A percentile compares a stretch with the other conserved stretches of the same genome.
phyloP scores from a whole-genome alignment of 2,888 invertebrate species.

The Drosophila melanosoma region DNA sequence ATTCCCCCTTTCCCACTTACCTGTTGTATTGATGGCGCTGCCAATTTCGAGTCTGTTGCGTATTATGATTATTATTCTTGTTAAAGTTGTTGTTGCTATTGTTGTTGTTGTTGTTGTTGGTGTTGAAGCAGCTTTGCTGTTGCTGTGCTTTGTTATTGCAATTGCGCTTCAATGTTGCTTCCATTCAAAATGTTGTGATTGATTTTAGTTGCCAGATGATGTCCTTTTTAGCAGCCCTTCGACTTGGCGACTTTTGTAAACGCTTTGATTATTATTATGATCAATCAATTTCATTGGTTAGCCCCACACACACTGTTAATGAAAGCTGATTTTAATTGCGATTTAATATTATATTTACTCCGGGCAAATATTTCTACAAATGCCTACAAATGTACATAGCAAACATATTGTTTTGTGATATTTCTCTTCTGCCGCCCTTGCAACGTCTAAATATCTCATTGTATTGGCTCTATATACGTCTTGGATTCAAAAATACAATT shows the following conservation, averaged over 20 bases:
- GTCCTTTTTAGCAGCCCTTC: slow-evolving; percentile 1
- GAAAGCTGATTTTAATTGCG: neutral
- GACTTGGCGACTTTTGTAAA: neutral
- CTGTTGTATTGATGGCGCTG: slow-evolving; percentile 47
- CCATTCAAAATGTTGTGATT: slow-evolving; percentile 78
- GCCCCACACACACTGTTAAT: neutral
- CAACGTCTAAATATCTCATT: slow-evolving; percentile 13
- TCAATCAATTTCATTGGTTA: neutral
- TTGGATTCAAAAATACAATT: slow-evolving; percentile 6
- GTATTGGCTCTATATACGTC: neutral
- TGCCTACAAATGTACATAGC: neutral
- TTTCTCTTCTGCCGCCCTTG: neutral
- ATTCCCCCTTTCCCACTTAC: slow-evolving; percentile 16
- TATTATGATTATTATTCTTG: slow-evolving; percentile 11
- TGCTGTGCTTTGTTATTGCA: slow-evolving; percentile 40
- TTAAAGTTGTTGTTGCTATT: slow-evolving; percentile 30
- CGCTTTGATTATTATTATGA: neutral
- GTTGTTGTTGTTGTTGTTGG: slow-evolving; percentile 20
- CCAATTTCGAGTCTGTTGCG: slow-evolving; percentile 43
- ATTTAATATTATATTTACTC: neutral
- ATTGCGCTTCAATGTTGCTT: slow-evolving; percentile 71
- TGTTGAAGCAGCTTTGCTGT: slow-evolving; percentile 24
- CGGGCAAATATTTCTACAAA: neutral
- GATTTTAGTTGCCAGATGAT: slow-evolving; percentile 19
- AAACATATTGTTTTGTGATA: slow-evolving; percentile 3